Evolutionary conservation across 2,113 vertebrate species (phyloP).

Genomic region (Neofelis nebulosa): DNA sequence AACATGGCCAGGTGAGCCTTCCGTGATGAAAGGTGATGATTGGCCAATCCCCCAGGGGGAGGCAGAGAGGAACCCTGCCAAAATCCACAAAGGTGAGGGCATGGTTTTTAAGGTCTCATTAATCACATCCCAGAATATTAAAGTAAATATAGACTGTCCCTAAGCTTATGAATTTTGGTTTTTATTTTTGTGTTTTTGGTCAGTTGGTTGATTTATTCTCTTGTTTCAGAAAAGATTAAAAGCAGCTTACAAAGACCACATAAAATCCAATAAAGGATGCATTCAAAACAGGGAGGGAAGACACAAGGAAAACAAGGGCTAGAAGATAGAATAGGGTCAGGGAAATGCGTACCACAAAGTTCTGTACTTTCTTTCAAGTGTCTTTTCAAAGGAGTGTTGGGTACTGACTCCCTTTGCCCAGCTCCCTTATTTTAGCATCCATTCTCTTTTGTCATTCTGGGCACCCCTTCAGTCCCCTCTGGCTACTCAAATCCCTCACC

Average conservation of each 20-base stretch:
- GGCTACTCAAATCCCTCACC: background rate
- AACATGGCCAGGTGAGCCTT: constrained; percentile 84
- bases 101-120: background rate
- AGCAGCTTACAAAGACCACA: background rate
- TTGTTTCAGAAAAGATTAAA: background rate
- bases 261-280: background rate
- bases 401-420: background rate
- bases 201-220: background rate
- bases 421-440: background rate
- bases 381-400: background rate
- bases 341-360: background rate
- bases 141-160: background rate
- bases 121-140: background rate
- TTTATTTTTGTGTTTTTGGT: background rate
- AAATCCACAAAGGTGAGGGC: background rate
- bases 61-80: background rate
- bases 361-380: background rate
- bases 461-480: background rate
- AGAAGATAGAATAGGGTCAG: background rate
- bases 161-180: background rate
- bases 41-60: background rate
- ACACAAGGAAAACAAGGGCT: background rate
- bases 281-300: background rate
- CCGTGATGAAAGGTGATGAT: background rate
- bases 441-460: background rate